Evolutionary conservation across 1,140 invertebrate species (phyloP), one percentile per base, ranked within the genome.

Genomic region (Brachionus calyciflorus): DNA sequence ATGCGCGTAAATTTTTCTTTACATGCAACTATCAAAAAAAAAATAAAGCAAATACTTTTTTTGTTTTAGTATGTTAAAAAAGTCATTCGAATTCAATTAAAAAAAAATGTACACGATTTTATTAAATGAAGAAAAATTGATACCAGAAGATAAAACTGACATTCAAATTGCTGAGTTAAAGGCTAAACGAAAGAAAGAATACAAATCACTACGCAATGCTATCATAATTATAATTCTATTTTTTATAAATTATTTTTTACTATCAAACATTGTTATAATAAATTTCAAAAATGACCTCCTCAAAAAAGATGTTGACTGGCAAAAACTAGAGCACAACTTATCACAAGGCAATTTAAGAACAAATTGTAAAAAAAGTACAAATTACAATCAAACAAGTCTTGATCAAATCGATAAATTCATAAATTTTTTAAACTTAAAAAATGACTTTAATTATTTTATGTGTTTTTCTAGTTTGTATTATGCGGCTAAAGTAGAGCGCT

Each of bases 391-490:
- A 65, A 44, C 7, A 24, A 44, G 7, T 14, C n/a, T 65, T 17
- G 0, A 26, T 1, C 24, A 37, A 12, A 12, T 65, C 3, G 44
- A 65, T 14, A n/a, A 44, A 12, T 24, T 65, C 4, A 44, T 65
- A 5, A 19, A 65, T 21, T 44, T 26, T 65, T 65, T 65, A 24
- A 65, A 65, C 14, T 19, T 44, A 44, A 44, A 44, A 41, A 9
- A 12, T 10, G 60, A 65, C 24, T 65, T 65, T 12, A 65, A 65
- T 65, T 65, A 65, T 65, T 65, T 65, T 28, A 24, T 65, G 37
- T 65, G 60, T 9, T 65, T 65, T 65, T 65, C 60, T 5, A 65
- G 37, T 41, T 65, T 65, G 4, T 65, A 65, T 65, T 65, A 44
- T 24, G n/a, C 60, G 4, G 37, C 26, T 2, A 65, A 65, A 65